phyloP scores from a whole-genome alignment of 2,888 invertebrate genomes.

The Sialis lutaria region DNA sequence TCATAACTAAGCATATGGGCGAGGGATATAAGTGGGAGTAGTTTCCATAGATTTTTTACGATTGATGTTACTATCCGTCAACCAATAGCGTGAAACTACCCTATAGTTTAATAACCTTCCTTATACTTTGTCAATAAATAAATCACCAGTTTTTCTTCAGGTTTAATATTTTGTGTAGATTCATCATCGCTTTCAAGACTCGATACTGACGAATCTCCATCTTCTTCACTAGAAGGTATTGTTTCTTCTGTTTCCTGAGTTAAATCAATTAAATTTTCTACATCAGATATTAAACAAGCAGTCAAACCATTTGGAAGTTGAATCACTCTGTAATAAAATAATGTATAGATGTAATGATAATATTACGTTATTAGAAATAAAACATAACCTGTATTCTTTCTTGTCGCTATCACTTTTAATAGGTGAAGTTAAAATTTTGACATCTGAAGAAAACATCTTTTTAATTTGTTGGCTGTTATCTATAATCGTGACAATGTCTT shows the following conservation, averaged over 20 bases:
- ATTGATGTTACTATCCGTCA: too few species aligned
- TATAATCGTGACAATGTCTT: too few species aligned
- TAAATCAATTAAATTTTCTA: slow-evolving; percentile 14
- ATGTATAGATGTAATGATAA: background rate
- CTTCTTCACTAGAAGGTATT: slow-evolving; percentile 14
- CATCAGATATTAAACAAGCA: slow-evolving; percentile 54
- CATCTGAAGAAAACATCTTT: too few species aligned
- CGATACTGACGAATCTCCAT: slow-evolving; percentile 13
- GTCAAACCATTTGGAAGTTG: slow-evolving; percentile 51
- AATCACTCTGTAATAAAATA: slow-evolving; percentile 33
- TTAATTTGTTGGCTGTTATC: too few species aligned
- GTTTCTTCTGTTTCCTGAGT: slow-evolving; percentile 17
- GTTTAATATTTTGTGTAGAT: slow-evolving; percentile 6
- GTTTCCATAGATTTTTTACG: too few species aligned
- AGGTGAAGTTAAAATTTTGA: slow-evolving; percentile 25
- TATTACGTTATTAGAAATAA: too few species aligned
- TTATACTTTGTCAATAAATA: too few species aligned
- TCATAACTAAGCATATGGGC: too few species aligned
- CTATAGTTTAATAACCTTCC: too few species aligned
- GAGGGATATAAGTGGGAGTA: too few species aligned
- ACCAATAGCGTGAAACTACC: too few species aligned
- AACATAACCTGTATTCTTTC: slow-evolving; percentile 51
- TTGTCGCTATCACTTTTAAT: slow-evolving; percentile 59
- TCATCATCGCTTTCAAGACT: slow-evolving; percentile 11
- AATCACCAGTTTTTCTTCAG: too few species aligned